Evolutionary conservation across 2,797 vertebrate species (phyloP).

Genomic region (Odontamblyopus lacepedii): DNA sequence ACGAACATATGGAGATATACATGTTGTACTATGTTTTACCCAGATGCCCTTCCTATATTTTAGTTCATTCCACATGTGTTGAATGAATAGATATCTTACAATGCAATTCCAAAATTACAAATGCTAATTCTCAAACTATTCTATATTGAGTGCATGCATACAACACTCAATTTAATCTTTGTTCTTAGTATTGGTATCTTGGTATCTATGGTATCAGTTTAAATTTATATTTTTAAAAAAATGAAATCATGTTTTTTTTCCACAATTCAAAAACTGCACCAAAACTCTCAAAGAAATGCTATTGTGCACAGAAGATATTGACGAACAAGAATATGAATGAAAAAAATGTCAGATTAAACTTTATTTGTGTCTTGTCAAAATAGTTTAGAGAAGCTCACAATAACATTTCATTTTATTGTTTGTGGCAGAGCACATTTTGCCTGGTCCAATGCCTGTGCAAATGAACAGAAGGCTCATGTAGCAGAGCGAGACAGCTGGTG

Average conservation of each 20-base stretch:
- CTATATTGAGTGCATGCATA: no score
- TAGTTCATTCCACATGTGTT: background rate
- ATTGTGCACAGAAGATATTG: background rate
- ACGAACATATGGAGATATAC: constrained; percentile 54
- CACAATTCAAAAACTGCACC: no score
- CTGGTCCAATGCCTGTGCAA: constrained; percentile 50
- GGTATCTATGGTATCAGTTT: no score
- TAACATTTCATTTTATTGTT: constrained; percentile 41
- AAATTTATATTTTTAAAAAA: no score
- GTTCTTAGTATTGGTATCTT: no score
- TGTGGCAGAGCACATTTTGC: constrained; percentile 39
- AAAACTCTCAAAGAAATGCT: no score
- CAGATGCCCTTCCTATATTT: background rate
- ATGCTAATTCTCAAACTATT: no score
- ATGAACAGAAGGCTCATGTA: constrained; percentile 52
- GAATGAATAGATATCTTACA: no score
- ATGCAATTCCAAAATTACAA: no score
- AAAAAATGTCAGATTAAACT: background rate
- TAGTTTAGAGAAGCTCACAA: constrained; percentile 1
- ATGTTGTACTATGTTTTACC: background rate
- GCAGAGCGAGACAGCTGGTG: constrained; percentile 55
- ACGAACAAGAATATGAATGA: background rate
- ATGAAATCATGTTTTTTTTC: no score
- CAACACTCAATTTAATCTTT: no score
- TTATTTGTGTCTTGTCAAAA: background rate